phyloP scores from a whole-genome alignment of 2,797 vertebrate genomes.

The Microhierax caerulescens region DNA sequence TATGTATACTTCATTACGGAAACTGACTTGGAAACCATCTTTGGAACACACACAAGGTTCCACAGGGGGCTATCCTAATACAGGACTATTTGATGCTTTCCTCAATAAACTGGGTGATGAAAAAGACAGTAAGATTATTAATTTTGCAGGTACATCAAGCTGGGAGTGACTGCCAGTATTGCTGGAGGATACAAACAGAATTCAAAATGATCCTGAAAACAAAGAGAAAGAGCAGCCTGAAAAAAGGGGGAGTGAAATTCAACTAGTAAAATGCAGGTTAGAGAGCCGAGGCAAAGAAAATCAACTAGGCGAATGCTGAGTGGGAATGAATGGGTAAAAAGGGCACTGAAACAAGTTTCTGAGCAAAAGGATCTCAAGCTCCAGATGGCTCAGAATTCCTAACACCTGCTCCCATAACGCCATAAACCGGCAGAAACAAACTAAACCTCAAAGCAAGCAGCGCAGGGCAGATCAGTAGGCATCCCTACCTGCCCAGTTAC shows the following conservation, averaged over 20 bases:
- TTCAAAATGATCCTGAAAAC: background rate
- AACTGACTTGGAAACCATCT: background rate
- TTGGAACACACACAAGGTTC: background rate
- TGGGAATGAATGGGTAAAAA: background rate
- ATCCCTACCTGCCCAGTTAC: background rate
- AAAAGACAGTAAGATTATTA: slow-evolving; percentile 8
- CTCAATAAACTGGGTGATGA: background rate
- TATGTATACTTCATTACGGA: background rate
- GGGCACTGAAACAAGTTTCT: background rate
- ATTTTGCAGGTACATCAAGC: background rate
- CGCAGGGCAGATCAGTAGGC: background rate
- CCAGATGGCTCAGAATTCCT: background rate
- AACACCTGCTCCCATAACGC: background rate
- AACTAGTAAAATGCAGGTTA: background rate
- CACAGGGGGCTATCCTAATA: background rate
- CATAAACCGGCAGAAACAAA: background rate
- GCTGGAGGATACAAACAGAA: background rate
- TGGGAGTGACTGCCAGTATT: background rate
- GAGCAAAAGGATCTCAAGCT: background rate
- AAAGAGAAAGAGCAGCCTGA: background rate
- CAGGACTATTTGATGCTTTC: background rate
- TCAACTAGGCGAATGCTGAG: background rate
- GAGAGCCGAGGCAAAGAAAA: background rate
- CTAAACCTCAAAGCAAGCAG: background rate
- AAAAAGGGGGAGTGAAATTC: background rate